Conservation (phyloP, 2,113 vertebrate species). For the Mustela nigripes region DNA sequence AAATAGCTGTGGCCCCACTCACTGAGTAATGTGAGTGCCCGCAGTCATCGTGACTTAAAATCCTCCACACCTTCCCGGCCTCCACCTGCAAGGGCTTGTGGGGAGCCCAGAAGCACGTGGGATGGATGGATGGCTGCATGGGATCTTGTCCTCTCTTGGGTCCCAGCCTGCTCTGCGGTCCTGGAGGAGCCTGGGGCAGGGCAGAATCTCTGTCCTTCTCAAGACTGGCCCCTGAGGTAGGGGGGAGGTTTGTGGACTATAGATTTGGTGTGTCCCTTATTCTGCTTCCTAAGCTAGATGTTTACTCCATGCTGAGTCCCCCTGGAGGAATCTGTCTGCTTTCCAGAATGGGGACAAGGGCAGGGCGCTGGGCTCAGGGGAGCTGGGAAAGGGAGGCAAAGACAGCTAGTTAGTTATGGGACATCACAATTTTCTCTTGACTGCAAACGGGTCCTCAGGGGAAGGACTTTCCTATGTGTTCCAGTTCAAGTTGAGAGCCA, state of each 20-base stretch:
- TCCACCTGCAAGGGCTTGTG: not conserved
- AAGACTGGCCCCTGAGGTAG: not conserved
- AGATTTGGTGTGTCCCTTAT: not conserved
- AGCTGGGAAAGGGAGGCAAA: not conserved
- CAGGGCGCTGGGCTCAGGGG: not conserved
- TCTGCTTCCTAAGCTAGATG: not conserved
- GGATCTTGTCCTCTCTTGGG: not conserved
- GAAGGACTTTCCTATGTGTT: not conserved
- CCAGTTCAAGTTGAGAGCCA: not conserved
- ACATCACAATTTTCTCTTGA: rapidly evolving
- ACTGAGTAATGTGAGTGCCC: not conserved
- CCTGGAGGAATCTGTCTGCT: not conserved
- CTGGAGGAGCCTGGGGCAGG: not conserved
- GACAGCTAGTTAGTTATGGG: not conserved
- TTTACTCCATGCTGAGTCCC: not conserved
- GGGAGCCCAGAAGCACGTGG: not conserved
- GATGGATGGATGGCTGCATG: not conserved
- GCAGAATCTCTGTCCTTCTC: not conserved
- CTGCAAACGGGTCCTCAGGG: not conserved
- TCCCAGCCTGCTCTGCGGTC: not conserved
- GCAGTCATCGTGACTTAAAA: not conserved
- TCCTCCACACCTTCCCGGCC: not conserved
- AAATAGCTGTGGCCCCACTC: not conserved
- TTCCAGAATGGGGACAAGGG: not conserved
- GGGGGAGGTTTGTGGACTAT: not conserved